Evolutionary conservation across 2,888 invertebrate genomes (phyloP).

Genomic region (Drosophila nr. perissopoda): DNA sequence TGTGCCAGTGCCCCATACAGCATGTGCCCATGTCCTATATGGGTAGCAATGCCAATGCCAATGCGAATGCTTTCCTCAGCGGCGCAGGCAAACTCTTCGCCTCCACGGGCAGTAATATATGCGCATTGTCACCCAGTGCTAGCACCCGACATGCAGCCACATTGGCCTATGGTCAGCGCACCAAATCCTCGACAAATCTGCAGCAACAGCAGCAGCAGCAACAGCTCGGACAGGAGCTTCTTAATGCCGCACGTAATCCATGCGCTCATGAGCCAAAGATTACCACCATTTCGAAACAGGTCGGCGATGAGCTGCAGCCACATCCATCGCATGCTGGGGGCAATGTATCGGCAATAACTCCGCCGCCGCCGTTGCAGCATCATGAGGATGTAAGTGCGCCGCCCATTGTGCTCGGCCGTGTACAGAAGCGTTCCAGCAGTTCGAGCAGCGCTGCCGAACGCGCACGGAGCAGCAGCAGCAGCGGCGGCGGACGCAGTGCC

Average conservation of each 20-base stretch:
- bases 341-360: slow-evolving; percentile 65
- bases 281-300: slow-evolving; percentile 84
- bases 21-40: slow-evolving; percentile 85
- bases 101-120: slow-evolving; percentile 49
- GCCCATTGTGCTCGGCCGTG: slow-evolving; percentile 81
- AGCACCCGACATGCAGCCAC: slow-evolving; percentile 63
- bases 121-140: slow-evolving; percentile 66
- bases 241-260: slow-evolving; percentile 49
- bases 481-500: slow-evolving; percentile 58
- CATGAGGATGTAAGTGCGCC: slow-evolving; percentile 76
- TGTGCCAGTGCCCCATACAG: slow-evolving; percentile 85
- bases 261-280: slow-evolving; percentile 83
- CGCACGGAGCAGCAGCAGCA: slow-evolving; percentile 56
- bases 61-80: slow-evolving; percentile 70
- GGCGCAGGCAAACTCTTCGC: slow-evolving; percentile 68
- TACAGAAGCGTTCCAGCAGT: slow-evolving; percentile 73
- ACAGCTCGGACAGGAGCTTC: slow-evolving; percentile 63
- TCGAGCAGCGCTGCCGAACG: slow-evolving; percentile 55
- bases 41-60: slow-evolving; percentile 82
- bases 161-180: slow-evolving; percentile 70
- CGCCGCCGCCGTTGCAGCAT: slow-evolving; percentile 74
- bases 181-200: slow-evolving; percentile 71
- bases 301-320: slow-evolving; percentile 75
- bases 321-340: slow-evolving; percentile 42
- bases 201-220: slow-evolving; percentile 51